Percentiles rank a stretch among this genome's conserved stretches.
Conservation (phyloP, 2,888 invertebrate species). For the Sinotaia quadrata region DNA sequence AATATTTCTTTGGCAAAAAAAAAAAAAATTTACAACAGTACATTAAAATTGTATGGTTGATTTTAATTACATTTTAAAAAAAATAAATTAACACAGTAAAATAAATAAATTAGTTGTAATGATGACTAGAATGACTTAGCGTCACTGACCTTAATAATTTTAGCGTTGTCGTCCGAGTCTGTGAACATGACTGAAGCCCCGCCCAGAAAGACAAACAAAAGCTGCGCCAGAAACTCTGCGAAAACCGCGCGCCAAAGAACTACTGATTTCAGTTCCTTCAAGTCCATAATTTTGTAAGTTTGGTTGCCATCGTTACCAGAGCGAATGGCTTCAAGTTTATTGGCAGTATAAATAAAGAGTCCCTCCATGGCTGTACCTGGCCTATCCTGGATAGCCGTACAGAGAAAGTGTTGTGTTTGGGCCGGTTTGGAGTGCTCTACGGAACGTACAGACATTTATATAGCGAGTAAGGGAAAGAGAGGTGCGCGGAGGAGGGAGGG, state of each 20-base stretch:
- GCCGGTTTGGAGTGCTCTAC: not conserved
- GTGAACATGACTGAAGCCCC: slow-evolving; percentile 61
- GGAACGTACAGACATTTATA: not conserved
- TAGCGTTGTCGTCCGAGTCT: not conserved
- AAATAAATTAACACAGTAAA: too few relatives aligned
- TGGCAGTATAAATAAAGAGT: slow-evolving; percentile 50
- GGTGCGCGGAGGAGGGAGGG: not conserved
- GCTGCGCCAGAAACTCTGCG: slow-evolving; percentile 71
- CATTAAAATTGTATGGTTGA: too few relatives aligned
- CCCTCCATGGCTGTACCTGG: slow-evolving; percentile 44
- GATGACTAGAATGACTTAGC: too few relatives aligned
- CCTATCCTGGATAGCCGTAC: too few relatives aligned
- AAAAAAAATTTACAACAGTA: too few relatives aligned
- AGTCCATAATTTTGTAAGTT: slow-evolving; percentile 32
- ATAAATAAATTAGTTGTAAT: too few relatives aligned
- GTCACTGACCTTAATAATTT: slow-evolving; percentile 14
- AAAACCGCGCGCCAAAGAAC: slow-evolving; percentile 71
- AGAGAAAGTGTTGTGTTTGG: not conserved
- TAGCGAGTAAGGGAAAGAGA: not conserved
- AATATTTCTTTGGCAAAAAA: too few relatives aligned
- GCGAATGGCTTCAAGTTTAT: slow-evolving; percentile 47
- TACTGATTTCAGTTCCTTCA: slow-evolving; percentile 49
- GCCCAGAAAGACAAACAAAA: slow-evolving; percentile 71
- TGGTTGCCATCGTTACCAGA: slow-evolving; percentile 31
- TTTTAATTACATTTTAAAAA: too few relatives aligned